phyloP scores from a whole-genome alignment of 35 echinoderm and acorn worm genomes.

The Strongylocentrotus purpuratus region DNA sequence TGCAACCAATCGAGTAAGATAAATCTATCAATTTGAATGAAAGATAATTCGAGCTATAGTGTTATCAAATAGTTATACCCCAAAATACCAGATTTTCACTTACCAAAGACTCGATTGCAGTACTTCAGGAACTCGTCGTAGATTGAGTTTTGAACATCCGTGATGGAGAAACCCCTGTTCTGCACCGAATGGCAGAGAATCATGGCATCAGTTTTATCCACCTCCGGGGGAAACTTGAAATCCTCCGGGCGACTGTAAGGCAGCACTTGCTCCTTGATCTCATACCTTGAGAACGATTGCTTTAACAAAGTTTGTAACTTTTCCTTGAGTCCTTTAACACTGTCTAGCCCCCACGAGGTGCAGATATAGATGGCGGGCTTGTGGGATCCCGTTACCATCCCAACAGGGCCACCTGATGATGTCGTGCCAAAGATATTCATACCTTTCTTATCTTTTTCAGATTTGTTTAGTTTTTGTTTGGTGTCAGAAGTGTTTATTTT shows the following conservation, averaged over 20 bases:
- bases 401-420: background rate
- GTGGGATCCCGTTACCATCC: background rate
- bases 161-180: constrained; percentile 16
- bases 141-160: constrained; percentile 17
- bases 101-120: constrained; percentile 1
- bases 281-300: background rate
- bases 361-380: background rate
- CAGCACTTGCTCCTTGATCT: background rate
- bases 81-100: background rate
- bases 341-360: background rate
- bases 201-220: background rate
- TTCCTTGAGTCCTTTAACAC: background rate
- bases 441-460: background rate
- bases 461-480: background rate
- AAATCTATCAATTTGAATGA: too few relatives aligned
- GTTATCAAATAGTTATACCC: too few relatives aligned
- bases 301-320: background rate
- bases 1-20: too few relatives aligned
- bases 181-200: constrained; percentile 20
- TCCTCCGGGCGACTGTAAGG: background rate
- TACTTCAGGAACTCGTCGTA: background rate
- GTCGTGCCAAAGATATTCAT: too few relatives aligned
- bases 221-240: background rate
- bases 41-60: too few relatives aligned
- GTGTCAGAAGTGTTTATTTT: background rate